Base-by-base conservation (phyloP, 2,113 vertebrate species). In the Gambusia holbrooki region DNA sequence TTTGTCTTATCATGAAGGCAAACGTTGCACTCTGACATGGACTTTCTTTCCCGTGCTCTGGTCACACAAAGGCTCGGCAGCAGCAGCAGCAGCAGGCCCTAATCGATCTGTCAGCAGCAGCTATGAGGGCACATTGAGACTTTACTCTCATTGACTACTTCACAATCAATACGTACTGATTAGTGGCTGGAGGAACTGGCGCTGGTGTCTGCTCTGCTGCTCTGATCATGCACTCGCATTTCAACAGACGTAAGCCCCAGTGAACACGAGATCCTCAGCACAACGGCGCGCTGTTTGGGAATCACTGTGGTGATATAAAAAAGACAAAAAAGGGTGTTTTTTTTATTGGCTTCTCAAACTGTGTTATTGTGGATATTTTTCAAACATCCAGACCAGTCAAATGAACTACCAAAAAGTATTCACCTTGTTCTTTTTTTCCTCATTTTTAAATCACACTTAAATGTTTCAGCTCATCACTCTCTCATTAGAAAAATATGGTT, bases 141-240 rank as follows among this genome's bases (percentile, higher is more conserved):
- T 88, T 82, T 85, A 79, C 88, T 82, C 82, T 82, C 83, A 92
- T 88, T 89, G 90, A 92, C 88, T 78, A 72, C 76, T 87, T 84
- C 74, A 67, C 81, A 85, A 91, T 93, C 90, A 90, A 92, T 92
- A 86, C 70, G 42, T 62, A 85, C 91, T 85, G 90, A 93, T 92
- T 87, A 81, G 79, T 68, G 83, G 81, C 86, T 81, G 82, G 71
- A 90, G 86, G 62, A 82, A 82, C 81, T 64, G 69, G 82, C 69
- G 10, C 71, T 71, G 63, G 69, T 82, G 42, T 87, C 82, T 65
- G 66, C 67, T 69, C 27, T 76, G 74, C 69, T 71, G 73, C 84
- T 67, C 70, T 19, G 10, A 19, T 70, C 62, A 0, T 64, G 54
- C 71, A 51, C 80, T 85, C 3, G 8, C 63, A 76, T 87, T 78